These are phyloP conservation scores for Cichladusa arquata DNA, from an alignment of 2,113 vertebrate genomes.

Conservation along the genomic window DNA sequence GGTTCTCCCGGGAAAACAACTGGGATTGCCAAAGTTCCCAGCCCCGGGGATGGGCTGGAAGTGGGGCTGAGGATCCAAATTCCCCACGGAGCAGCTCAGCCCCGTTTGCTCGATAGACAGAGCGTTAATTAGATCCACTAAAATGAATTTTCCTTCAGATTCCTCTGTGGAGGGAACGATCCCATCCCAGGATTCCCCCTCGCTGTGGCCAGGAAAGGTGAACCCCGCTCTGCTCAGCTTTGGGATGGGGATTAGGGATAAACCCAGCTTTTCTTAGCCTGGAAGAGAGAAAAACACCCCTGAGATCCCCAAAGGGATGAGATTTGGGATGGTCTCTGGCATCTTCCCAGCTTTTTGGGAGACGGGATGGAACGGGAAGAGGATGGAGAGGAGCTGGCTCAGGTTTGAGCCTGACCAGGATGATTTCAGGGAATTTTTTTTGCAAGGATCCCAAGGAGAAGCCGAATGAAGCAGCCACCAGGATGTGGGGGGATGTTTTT, in stretches of 20 bases:
- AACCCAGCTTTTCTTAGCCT: not conserved
- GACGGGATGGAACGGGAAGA: too few relatives aligned
- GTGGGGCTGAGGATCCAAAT: accelerated
- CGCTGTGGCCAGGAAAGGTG: not conserved
- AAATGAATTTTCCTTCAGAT: not conserved
- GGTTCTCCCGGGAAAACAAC: not conserved
- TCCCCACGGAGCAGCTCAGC: too few relatives aligned
- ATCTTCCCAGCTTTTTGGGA: not conserved
- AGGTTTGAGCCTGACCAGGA: not conserved
- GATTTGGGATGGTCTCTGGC: not conserved
- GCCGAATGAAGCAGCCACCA: not conserved
- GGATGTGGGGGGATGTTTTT: not conserved
- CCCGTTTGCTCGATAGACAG: not conserved
- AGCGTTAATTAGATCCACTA: not conserved
- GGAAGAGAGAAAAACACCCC: not conserved
- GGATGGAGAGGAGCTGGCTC: accelerated
- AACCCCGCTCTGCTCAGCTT: not conserved
- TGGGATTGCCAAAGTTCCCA: not conserved
- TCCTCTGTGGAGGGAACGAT: accelerated
- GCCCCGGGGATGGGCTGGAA: not conserved
- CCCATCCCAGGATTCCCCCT: not conserved
- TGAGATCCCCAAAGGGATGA: too few relatives aligned
- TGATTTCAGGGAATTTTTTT: not conserved
- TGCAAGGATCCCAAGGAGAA: not conserved
- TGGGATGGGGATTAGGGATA: too few relatives aligned